Evolutionary conservation across 2,113 vertebrate genomes (phyloP).

Genomic region (Oostethus manadensis): DNA sequence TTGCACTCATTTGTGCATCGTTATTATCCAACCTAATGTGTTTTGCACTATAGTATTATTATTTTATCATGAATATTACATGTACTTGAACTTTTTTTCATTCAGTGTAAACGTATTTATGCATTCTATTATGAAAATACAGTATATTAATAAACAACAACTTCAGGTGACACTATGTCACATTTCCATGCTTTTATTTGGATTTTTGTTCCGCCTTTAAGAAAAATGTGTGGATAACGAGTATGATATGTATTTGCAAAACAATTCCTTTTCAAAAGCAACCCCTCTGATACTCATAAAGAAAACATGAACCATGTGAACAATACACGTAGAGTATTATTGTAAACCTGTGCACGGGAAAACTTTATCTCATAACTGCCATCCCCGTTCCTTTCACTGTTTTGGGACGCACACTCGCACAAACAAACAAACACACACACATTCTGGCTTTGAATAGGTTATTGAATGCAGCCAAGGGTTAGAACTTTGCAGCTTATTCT

Average conservation of each 20-base stretch:
- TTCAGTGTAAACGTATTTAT: too few relatives aligned
- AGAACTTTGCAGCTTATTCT: slow-evolving; percentile 29
- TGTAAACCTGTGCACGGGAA: slow-evolving; percentile 37
- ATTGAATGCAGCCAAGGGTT: slow-evolving; percentile 27
- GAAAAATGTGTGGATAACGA: too few relatives aligned
- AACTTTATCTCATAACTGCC: slow-evolving; percentile 39
- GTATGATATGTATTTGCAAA: background rate
- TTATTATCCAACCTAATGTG: too few relatives aligned
- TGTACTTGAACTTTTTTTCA: too few relatives aligned
- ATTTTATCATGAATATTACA: too few relatives aligned
- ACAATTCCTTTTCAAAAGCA: slow-evolving; percentile 46
- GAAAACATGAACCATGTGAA: slow-evolving; percentile 41
- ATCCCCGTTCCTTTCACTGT: slow-evolving; percentile 3
- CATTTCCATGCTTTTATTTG: background rate
- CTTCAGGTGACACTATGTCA: background rate
- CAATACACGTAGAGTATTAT: slow-evolving; percentile 13
- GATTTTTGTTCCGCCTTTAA: background rate
- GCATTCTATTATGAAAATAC: too few relatives aligned
- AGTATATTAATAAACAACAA: too few relatives aligned
- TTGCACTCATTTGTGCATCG: too few relatives aligned
- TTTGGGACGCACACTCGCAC: slow-evolving; percentile 1
- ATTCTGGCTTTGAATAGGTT: slow-evolving; percentile 34
- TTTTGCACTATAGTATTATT: too few relatives aligned
- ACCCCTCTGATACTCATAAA: too few relatives aligned
- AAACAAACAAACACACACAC: slow-evolving; percentile 30